Evolutionary conservation across 2,113 vertebrate genomes (phyloP).

Genomic region (Ceratotherium simum): DNA sequence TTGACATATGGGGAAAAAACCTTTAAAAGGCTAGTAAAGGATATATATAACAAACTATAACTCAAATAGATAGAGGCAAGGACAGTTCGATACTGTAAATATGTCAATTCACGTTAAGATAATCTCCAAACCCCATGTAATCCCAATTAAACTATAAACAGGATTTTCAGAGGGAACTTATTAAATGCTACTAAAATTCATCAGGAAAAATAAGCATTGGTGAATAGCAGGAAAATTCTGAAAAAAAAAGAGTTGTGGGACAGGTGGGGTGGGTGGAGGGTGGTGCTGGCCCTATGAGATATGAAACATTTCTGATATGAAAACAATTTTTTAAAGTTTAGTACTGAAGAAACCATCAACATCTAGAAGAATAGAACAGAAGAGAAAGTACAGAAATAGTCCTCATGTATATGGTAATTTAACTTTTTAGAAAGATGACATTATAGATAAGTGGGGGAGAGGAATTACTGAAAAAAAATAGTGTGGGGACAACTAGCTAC

Average conservation of each 20-base stretch:
- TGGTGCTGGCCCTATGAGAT: not conserved
- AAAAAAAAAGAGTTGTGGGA: not conserved
- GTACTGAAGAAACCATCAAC: not conserved
- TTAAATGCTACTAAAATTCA: not conserved
- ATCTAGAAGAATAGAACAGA: not conserved
- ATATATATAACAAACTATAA: not conserved
- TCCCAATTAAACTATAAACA: not conserved
- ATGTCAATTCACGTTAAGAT: not conserved
- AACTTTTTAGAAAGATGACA: constrained; percentile 26
- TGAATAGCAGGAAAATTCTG: not conserved
- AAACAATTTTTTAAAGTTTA: not conserved
- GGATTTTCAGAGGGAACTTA: not conserved
- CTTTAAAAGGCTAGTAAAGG: not conserved
- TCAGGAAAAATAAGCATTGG: not conserved
- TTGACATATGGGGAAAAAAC: not conserved
- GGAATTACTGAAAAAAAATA: not conserved
- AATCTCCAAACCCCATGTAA: not conserved
- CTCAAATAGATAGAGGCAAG: not conserved
- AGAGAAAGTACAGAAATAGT: constrained; percentile 26
- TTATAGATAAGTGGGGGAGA: not conserved
- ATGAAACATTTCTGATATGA: not conserved
- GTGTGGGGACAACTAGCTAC: not conserved
- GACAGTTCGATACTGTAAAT: not conserved
- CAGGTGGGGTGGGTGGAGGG: not conserved
- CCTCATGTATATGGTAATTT: constrained; percentile 15